These are phyloP conservation scores for Orchesella cincta DNA, from an alignment of 1,140 invertebrate genomes.

Conservation along the genomic window DNA sequence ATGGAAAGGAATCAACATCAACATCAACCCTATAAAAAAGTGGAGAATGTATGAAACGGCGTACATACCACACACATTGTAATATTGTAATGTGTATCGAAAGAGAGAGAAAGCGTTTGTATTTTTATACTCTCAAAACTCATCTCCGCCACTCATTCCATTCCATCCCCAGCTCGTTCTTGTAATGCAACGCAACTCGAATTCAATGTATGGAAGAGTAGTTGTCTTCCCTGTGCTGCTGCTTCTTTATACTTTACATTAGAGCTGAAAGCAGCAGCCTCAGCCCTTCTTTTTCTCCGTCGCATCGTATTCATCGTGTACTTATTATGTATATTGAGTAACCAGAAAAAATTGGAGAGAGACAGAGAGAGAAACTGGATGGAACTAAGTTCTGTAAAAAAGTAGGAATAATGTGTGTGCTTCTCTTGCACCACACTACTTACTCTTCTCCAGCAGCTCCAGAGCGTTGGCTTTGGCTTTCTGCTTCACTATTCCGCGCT, in stretches of 20 bases:
- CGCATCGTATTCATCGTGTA: conserved; percentile 31
- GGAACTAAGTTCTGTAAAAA: conserved; percentile 8
- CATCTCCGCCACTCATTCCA: conserved; percentile 41
- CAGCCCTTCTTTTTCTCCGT: conserved; percentile 4
- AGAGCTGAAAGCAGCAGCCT: too few relatives aligned
- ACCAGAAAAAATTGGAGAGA: not conserved
- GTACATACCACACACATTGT: not conserved
- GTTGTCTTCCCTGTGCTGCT: conserved; percentile 13
- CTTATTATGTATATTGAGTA: conserved; percentile 26
- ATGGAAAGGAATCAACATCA: not conserved
- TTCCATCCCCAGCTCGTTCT: conserved; percentile 20
- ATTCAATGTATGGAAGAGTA: not conserved
- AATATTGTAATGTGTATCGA: conserved; percentile 27
- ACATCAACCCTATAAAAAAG: not conserved
- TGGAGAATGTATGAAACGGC: too few relatives aligned
- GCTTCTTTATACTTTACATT: conserved; percentile 22
- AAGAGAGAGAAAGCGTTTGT: conserved; percentile 6
- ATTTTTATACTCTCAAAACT: conserved; percentile 23
- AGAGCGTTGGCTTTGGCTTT: conserved; percentile 16
- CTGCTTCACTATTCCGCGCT: conserved; percentile 27
- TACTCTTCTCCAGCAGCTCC: conserved; percentile 1
- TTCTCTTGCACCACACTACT: not conserved
- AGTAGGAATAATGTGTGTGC: conserved; percentile 25
- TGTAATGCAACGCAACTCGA: not conserved
- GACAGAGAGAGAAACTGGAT: not conserved